Percentiles rank a stretch among this genome's conserved stretches.
Evolutionary conservation across 2,888 invertebrate genomes (phyloP).

Genomic region (Stenodema calcarata): DNA sequence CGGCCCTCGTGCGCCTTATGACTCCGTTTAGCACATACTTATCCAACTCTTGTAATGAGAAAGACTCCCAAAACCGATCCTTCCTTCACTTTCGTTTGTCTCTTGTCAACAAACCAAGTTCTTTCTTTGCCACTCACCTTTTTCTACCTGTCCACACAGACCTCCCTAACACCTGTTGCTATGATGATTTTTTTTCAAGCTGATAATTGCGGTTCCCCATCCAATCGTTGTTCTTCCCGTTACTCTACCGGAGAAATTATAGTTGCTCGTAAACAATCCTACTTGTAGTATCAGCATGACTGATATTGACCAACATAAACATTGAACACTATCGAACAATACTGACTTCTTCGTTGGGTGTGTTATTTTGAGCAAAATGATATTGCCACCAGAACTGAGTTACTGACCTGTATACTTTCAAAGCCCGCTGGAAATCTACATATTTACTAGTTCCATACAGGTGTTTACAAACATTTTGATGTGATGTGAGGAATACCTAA

Average conservation of each 20-base stretch:
- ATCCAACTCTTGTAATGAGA: not conserved
- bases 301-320: too few relatives aligned
- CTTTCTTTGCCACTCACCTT: not conserved
- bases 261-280: too few relatives aligned
- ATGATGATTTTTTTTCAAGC: not conserved
- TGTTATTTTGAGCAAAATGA: too few relatives aligned
- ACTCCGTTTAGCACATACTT: not conserved
- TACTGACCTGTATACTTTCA: too few relatives aligned
- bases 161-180: not conserved
- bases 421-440: not conserved
- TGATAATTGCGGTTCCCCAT: not conserved
- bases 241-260: not conserved
- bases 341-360: too few relatives aligned
- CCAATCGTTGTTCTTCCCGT: not conserved
- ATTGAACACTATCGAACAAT: too few relatives aligned
- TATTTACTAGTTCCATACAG: not conserved
- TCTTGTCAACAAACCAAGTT: not conserved
- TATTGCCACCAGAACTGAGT: too few relatives aligned
- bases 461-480: not conserved
- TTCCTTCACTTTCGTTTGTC: not conserved
- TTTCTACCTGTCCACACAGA: not conserved
- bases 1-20: not conserved
- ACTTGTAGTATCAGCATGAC: too few relatives aligned
- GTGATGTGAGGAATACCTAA: not conserved
- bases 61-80: not conserved